Evolutionary conservation across 2,888 invertebrate genomes (phyloP).

Genomic region (Phania funesta): DNA sequence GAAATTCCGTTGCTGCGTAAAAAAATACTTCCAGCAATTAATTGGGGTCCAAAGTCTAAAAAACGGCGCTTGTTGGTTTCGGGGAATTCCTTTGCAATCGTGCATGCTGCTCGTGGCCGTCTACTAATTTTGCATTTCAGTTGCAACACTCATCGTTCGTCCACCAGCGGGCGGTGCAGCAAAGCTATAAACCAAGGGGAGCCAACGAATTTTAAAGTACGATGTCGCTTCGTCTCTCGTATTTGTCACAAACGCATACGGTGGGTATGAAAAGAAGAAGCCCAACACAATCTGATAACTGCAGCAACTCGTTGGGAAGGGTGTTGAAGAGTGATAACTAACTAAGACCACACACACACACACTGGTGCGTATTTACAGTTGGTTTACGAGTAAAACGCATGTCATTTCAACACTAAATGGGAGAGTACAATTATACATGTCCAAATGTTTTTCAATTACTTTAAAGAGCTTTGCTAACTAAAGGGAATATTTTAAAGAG

Average conservation of each 20-base stretch:
- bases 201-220: constrained; percentile 38
- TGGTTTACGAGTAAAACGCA: constrained; percentile 51
- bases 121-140: constrained; percentile 44
- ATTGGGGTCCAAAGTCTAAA: constrained; percentile 69
- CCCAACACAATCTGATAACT: neutral
- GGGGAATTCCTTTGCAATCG: constrained; percentile 71
- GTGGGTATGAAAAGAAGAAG: constrained; percentile 41
- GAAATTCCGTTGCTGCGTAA: constrained; percentile 64
- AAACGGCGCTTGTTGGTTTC: constrained; percentile 68
- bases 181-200: neutral
- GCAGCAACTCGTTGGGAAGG: neutral
- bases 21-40: constrained; percentile 67
- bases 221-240: constrained; percentile 52
- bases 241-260: constrained; percentile 66
- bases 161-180: neutral
- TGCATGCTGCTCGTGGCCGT: constrained; percentile 50
- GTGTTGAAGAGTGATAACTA: neutral
- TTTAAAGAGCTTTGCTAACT: constrained; percentile 9
- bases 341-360: constrained; percentile 39
- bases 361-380: neutral
- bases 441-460: neutral
- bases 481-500: constrained; percentile 34
- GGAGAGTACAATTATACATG: constrained; percentile 1
- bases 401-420: constrained; percentile 22
- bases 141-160: constrained; percentile 36